A percentile compares a stretch with the other conserved stretches of the same genome.
These are phyloP conservation scores for Cecropterus lyciades DNA, from an alignment of 1,140 invertebrate species.

Conservation along the genomic window DNA sequence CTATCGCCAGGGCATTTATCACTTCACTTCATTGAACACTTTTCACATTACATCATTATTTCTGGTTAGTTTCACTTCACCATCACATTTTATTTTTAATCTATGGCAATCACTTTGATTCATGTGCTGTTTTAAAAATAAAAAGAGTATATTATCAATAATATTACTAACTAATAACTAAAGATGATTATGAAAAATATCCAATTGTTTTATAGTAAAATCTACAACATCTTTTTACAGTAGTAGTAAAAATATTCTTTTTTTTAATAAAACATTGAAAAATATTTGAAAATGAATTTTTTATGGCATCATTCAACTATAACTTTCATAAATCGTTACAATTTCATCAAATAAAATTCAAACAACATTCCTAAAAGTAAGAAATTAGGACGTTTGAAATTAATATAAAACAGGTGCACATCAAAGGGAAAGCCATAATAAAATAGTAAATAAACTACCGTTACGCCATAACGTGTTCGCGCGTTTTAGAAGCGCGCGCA, in stretches of 20 bases:
- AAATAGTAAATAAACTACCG: slow-evolving; percentile 9
- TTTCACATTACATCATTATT: slow-evolving; percentile 45
- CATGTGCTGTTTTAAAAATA: background rate
- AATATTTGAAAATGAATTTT: too few relatives aligned
- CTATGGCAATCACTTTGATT: slow-evolving; percentile 21
- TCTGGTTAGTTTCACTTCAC: slow-evolving; percentile 39
- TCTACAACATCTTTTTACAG: too few relatives aligned
- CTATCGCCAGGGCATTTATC: slow-evolving; percentile 38
- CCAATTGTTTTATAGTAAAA: too few relatives aligned
- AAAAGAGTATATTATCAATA: too few relatives aligned
- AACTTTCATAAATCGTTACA: too few relatives aligned
- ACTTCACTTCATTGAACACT: slow-evolving; percentile 38
- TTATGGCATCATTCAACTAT: too few relatives aligned
- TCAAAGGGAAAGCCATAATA: slow-evolving; percentile 21
- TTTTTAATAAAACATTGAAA: too few relatives aligned
- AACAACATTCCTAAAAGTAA: background rate
- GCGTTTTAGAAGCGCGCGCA: slow-evolving; percentile 7
- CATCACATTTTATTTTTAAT: slow-evolving; percentile 29
- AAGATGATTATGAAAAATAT: too few relatives aligned
- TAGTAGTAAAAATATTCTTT: too few relatives aligned
- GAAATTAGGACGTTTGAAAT: background rate
- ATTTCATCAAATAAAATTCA: too few relatives aligned
- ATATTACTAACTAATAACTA: too few relatives aligned
- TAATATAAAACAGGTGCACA: slow-evolving; percentile 1
- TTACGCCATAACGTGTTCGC: slow-evolving; percentile 23